Evolutionary conservation across 2,113 vertebrate species (phyloP).

Genomic region (Ginglymostoma cirratum): DNA sequence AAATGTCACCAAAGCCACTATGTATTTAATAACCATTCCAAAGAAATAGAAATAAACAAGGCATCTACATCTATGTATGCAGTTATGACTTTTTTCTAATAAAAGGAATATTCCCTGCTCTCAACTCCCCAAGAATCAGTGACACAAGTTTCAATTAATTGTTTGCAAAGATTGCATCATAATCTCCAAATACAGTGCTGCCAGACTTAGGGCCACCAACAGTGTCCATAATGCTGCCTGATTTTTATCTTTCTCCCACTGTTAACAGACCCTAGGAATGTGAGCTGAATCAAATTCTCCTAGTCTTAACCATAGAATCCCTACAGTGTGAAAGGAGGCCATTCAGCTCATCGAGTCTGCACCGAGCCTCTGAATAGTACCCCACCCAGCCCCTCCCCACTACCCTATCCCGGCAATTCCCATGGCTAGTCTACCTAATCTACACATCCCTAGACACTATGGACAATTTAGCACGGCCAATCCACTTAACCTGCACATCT

Average conservation of each 20-base stretch:
- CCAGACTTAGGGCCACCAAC: not conserved
- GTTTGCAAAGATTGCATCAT: not conserved
- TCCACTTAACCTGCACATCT: too few relatives aligned
- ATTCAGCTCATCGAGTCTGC: too few relatives aligned
- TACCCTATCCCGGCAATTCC: too few relatives aligned
- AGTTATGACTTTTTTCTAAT: not conserved
- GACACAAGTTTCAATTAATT: not conserved
- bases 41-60: not conserved
- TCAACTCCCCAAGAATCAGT: not conserved
- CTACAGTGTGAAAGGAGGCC: too few relatives aligned
- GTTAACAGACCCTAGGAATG: not conserved
- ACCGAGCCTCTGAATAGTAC: too few relatives aligned
- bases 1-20: not conserved
- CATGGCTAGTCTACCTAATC: too few relatives aligned
- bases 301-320: too few relatives aligned
- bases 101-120: not conserved
- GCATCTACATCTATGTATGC: not conserved
- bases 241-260: not conserved
- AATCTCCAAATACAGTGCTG: not conserved
- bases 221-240: too few relatives aligned
- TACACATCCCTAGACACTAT: too few relatives aligned
- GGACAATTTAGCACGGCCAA: too few relatives aligned
- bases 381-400: too few relatives aligned
- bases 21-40: not conserved
- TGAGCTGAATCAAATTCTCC: not conserved